Percentiles rank a stretch among this genome's conserved stretches.
Conservation (phyloP, 2,113 vertebrate genomes). For the Trogon melanurus region DNA sequence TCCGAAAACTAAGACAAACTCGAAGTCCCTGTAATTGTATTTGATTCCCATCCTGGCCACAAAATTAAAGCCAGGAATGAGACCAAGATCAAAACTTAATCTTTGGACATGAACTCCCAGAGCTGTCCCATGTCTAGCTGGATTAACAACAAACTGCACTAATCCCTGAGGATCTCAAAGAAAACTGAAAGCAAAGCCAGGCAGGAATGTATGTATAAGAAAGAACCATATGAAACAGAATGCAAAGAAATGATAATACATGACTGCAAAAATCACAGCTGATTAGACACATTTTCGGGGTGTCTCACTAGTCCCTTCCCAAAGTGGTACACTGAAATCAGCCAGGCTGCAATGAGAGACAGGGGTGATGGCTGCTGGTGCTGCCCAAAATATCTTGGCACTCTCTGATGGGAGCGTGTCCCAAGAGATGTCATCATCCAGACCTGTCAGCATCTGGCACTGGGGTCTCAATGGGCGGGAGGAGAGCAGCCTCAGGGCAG, state of each 20-base stretch:
- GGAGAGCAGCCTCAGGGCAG: background rate
- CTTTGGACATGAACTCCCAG: background rate
- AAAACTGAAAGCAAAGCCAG: background rate
- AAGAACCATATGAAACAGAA: background rate
- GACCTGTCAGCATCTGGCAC: background rate
- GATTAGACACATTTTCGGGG: background rate
- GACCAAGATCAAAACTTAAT: background rate
- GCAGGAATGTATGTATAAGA: background rate
- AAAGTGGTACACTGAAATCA: background rate
- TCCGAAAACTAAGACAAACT: background rate
- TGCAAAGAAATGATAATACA: background rate
- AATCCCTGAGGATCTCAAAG: background rate
- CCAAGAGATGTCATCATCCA: background rate
- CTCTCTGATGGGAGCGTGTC: background rate
- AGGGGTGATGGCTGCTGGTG: background rate
- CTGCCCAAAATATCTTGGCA: background rate
- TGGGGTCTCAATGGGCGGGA: background rate
- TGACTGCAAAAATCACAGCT: background rate
- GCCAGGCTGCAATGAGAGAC: background rate
- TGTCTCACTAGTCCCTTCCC: background rate
- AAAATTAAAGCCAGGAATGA: background rate
- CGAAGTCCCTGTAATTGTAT: background rate
- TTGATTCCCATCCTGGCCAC: background rate
- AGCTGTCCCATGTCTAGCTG: background rate
- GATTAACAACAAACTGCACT: background rate